Conservation (phyloP, 1,140 invertebrate species). For the Luehdorfia chinensis region DNA sequence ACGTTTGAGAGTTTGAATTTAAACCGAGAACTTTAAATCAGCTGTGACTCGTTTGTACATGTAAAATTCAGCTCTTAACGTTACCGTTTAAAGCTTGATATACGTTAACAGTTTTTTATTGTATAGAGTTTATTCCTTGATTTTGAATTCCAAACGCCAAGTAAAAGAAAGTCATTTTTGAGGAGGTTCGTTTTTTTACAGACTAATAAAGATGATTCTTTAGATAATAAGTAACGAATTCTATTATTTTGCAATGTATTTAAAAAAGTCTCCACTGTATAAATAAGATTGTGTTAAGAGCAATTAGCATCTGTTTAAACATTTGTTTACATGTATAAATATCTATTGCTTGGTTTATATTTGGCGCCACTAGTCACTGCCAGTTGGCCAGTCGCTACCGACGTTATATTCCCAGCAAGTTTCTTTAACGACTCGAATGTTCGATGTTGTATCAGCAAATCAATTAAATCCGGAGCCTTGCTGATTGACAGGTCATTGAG, state of each 20-base stretch:
- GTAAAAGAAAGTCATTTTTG: conserved; percentile 71
- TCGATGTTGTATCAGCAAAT: conserved; percentile 31
- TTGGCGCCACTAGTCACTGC: conserved; percentile 37
- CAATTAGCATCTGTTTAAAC: conserved; percentile 16
- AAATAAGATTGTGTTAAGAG: no score
- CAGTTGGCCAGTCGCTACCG: conserved; percentile 42
- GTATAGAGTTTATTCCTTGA: conserved; percentile 58
- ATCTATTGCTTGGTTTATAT: conserved; percentile 34
- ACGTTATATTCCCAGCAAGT: conserved; percentile 36
- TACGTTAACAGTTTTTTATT: conserved; percentile 15
- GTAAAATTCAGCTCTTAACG: conserved; percentile 26
- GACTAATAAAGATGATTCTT: conserved; percentile 51
- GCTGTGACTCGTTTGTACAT: conserved; percentile 38
- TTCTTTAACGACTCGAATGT: conserved; percentile 30
- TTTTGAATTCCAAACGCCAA: conserved; percentile 66
- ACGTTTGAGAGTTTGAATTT: conserved; percentile 18
- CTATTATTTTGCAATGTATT: no score
- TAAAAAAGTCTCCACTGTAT: no score
- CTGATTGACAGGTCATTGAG: conserved; percentile 39
- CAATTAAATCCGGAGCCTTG: conserved; percentile 35
- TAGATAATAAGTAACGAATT: no score
- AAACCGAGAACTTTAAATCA: conserved; percentile 24
- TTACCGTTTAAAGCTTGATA: conserved; percentile 22
- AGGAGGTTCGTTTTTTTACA: conserved; percentile 50
- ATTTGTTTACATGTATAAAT: conserved; percentile 18